Conservation (phyloP, 2,113 vertebrate species). For the Platysteira castanea region DNA sequence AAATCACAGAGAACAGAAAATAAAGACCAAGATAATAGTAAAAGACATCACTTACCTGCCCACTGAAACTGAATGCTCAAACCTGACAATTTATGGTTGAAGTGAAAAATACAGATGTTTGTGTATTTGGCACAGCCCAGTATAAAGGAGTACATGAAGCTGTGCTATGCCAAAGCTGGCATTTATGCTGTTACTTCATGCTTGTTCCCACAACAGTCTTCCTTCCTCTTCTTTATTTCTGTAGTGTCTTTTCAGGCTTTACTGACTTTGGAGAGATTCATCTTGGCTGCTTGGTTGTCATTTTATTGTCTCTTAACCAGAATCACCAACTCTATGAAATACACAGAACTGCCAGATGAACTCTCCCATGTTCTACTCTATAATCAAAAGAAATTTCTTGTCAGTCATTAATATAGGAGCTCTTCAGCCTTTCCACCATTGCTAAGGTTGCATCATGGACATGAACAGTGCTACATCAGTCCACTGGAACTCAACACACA, state of each 20-base stretch:
- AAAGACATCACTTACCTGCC: not conserved
- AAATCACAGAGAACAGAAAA: conserved; percentile 13
- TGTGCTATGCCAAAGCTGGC: not conserved
- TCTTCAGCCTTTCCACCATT: not conserved
- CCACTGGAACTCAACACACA: not conserved
- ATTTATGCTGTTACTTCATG: not conserved
- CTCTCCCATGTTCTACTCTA: not conserved
- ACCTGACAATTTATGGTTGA: not conserved
- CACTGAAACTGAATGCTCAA: not conserved
- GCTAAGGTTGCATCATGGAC: not conserved
- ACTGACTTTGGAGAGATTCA: not conserved
- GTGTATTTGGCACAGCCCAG: not conserved
- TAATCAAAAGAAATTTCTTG: not conserved
- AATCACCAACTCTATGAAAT: not conserved
- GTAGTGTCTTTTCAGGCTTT: not conserved
- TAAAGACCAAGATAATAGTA: not conserved
- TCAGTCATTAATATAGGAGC: not conserved
- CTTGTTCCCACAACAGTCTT: not conserved
- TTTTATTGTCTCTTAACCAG: not conserved
- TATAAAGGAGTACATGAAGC: not conserved
- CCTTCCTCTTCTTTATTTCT: not conserved
- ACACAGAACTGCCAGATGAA: not conserved
- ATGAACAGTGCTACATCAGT: not conserved
- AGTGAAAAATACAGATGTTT: not conserved
- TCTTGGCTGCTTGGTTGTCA: not conserved